Percentiles rank a stretch among this genome's conserved stretches.
phyloP scores from a whole-genome alignment of 2,797 vertebrate genomes.

The Amazona finschi region DNA sequence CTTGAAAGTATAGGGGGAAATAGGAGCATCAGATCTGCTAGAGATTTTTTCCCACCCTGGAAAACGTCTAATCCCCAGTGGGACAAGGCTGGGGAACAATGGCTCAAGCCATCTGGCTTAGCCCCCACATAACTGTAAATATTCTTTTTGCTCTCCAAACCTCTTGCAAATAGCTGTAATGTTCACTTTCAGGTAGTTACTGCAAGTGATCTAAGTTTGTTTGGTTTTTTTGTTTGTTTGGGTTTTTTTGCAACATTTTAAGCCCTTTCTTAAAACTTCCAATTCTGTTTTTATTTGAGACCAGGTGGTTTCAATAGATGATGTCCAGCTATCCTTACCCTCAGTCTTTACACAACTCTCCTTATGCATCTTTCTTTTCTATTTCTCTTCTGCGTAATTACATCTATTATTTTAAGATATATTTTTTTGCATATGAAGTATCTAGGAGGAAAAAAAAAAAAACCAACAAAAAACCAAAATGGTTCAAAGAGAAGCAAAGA shows the following conservation, averaged over 20 bases:
- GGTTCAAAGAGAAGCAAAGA: constrained; percentile 18
- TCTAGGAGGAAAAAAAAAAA: neutral
- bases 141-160: neutral
- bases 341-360: neutral
- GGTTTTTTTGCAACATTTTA: neutral
- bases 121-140: neutral
- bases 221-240: no score
- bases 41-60: neutral
- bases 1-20: neutral
- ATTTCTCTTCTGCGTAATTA: neutral
- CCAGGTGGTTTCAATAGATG: neutral
- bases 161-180: neutral
- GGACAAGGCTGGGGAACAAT: rapidly evolving
- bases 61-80: neutral
- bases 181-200: neutral
- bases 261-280: neutral
- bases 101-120: neutral
- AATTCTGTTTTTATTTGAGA: neutral
- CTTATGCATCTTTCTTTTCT: neutral
- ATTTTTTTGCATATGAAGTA: neutral
- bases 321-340: neutral
- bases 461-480: neutral
- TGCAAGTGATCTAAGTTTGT: neutral
- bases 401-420: neutral
- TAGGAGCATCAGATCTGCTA: neutral